Conservation (phyloP, 2,888 invertebrate species). For the Microplitis manilae region DNA sequence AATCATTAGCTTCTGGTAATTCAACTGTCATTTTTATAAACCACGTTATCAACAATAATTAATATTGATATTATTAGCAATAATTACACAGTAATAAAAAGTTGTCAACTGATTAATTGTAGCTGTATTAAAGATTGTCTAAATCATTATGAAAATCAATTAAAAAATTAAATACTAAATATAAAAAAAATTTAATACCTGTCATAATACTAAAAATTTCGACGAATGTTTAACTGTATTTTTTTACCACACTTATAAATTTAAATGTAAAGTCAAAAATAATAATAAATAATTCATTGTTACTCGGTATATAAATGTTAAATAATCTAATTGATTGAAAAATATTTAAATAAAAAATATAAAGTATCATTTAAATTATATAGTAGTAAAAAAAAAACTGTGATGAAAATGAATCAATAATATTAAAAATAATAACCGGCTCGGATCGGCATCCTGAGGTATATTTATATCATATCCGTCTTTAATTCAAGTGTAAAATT, state of each 20-base stretch:
- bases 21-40: no score
- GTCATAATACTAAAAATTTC: no score
- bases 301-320: no score
- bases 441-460: conserved; percentile 49
- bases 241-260: neutral
- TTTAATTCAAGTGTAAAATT: conserved; percentile 44
- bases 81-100: neutral
- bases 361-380: neutral
- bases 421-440: conserved; percentile 23
- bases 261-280: conserved; percentile 6
- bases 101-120: neutral
- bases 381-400: neutral
- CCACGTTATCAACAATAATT: no score
- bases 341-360: neutral
- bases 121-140: neutral
- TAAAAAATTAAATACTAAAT: neutral
- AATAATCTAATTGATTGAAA: neutral
- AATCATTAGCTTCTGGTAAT: no score
- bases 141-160: neutral
- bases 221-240: no score
- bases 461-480: conserved; percentile 41
- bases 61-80: no score
- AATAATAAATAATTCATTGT: no score
- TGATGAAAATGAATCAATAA: conserved; percentile 27
- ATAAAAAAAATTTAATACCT: neutral